A percentile compares a stretch with the other conserved stretches of the same genome.
These are phyloP conservation scores for Lamproptera curius DNA, from an alignment of 2,888 invertebrate species.

Conservation along the genomic window DNA sequence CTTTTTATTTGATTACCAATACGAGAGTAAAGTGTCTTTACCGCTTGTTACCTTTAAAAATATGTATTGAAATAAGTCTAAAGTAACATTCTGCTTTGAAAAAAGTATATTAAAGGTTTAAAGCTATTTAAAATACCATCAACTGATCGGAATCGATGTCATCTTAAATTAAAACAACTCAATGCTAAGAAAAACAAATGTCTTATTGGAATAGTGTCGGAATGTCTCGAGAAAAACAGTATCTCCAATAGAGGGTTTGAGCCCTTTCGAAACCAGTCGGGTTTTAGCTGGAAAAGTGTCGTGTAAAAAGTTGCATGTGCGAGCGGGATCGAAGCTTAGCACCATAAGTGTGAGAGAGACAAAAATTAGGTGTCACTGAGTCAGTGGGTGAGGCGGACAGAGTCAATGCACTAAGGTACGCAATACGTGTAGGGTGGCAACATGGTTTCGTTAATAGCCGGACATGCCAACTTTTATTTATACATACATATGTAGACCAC, in stretches of 20 bases:
- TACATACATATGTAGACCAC: too few species aligned
- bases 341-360: conserved; percentile 35
- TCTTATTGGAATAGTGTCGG: background rate
- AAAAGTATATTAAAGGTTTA: too few species aligned
- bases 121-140: too few species aligned
- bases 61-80: too few species aligned
- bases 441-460: background rate
- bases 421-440: conserved; percentile 18
- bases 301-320: conserved; percentile 45
- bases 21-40: too few species aligned
- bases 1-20: too few species aligned
- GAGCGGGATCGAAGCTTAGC: conserved; percentile 36
- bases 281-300: conserved; percentile 61
- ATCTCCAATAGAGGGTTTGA: conserved; percentile 24
- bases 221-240: conserved; percentile 15
- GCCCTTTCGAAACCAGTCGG: conserved; percentile 50
- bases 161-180: background rate
- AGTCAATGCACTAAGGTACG: conserved; percentile 50
- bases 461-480: too few species aligned
- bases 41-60: too few species aligned
- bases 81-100: too few species aligned
- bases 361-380: conserved; percentile 45
- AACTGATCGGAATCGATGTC: too few species aligned
- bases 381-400: conserved; percentile 60
- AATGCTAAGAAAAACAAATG: conserved; percentile 1